Evolutionary conservation across 2,797 vertebrate genomes (phyloP), one percentile per base, ranked within the genome.

Genomic region (Botia almorhae): DNA sequence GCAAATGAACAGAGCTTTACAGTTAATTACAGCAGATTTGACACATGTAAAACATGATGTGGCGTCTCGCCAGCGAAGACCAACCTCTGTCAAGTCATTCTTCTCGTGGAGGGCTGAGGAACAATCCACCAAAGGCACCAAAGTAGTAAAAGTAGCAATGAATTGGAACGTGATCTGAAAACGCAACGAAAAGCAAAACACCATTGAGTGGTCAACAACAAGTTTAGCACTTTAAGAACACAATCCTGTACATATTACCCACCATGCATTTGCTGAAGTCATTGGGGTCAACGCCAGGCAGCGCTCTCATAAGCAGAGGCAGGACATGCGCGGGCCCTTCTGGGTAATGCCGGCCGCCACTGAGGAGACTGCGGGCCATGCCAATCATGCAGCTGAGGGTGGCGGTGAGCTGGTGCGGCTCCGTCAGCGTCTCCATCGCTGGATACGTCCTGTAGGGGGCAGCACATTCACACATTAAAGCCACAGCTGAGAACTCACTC

Each of bases 201-300:
- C 1, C 29, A 29, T 4, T 29, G 29, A 29, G 29, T 29, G 29
- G 4, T 29, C 29, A 29, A 29, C 29, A 2, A 29, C 29, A 29
- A 29, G 29, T 29, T 29, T 29, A 4, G 29, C 4, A 4, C 2
- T 26, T 50, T 6, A 69, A 26, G 21, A 69, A 17, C 7, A 50
- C 8, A 26, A 23, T 7, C 53, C 11, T 71, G 21, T 26, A 86
- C 79, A 85, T 60, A 77, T 84, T 85, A 90, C 95, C 85, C 88
- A 99, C 98, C 97, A 99, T 99, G 92, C 98, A 99, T 89, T 99
- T 99, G 93, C 97, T 98, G 89, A 99, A 99, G 92, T 99, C 98
- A 82, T 99, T 99, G 65, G 98, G 97, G 91, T 99, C 98, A 73
- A 99, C 96, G 10, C 98, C 98, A 19, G 98, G 98, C 87, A 99